A percentile compares a stretch with the other conserved stretches of the same genome.
Evolutionary conservation across 2,888 invertebrate species (phyloP).

Genomic region (Drosophila demipolita): DNA sequence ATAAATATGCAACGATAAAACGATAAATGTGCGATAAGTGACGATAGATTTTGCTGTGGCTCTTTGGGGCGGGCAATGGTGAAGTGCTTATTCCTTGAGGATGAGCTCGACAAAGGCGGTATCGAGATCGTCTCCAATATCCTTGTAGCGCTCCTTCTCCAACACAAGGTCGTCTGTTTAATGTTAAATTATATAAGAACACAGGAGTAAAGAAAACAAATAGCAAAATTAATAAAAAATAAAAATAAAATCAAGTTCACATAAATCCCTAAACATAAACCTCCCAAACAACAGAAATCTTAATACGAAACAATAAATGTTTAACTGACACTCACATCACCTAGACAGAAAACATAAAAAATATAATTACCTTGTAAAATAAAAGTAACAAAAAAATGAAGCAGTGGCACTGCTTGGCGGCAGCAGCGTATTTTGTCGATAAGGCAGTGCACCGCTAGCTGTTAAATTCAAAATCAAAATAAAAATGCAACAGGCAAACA

Average conservation of each 20-base stretch:
- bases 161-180: slow-evolving; percentile 94
- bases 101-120: slow-evolving; percentile 98
- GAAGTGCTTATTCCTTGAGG: slow-evolving; percentile 88
- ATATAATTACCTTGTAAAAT: slow-evolving; percentile 44
- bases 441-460: slow-evolving; percentile 56
- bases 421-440: slow-evolving; percentile 34
- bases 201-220: slow-evolving; percentile 40
- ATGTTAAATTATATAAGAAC: slow-evolving; percentile 56
- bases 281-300: slow-evolving; percentile 45
- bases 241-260: slow-evolving; percentile 30
- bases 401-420: slow-evolving; percentile 43
- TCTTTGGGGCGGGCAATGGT: slow-evolving; percentile 51
- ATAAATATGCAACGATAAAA: slow-evolving; percentile 61
- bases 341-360: slow-evolving; percentile 11
- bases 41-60: slow-evolving; percentile 49
- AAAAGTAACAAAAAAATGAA: slow-evolving; percentile 35
- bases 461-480: slow-evolving; percentile 54
- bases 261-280: slow-evolving; percentile 40
- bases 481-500: slow-evolving; percentile 53
- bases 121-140: slow-evolving; percentile 99
- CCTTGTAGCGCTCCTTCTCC: slow-evolving; percentile 99
- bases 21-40: slow-evolving; percentile 54
- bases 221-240: slow-evolving; percentile 56
- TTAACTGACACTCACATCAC: slow-evolving; percentile 28
- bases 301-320: slow-evolving; percentile 11